phyloP scores from a whole-genome alignment of 2,888 invertebrate species.

The Portevinia maculata region DNA sequence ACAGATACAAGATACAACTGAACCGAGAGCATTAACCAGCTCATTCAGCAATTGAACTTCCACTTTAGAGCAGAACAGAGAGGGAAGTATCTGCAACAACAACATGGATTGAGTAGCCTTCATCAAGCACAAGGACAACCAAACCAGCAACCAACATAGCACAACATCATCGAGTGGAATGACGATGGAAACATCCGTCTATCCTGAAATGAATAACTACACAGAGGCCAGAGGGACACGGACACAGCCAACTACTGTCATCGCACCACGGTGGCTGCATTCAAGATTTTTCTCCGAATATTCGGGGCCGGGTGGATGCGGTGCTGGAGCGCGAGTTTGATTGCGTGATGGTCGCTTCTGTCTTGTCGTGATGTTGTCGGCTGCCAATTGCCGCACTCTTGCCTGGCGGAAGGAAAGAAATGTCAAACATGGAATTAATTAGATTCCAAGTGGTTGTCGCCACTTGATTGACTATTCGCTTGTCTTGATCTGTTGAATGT shows the following conservation, averaged over 20 bases:
- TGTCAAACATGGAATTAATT: conserved; percentile 67
- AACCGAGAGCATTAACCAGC: conserved; percentile 50
- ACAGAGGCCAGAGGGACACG: conserved; percentile 2
- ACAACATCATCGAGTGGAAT: conserved; percentile 45
- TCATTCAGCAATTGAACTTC: conserved; percentile 67
- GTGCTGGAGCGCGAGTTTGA: conserved; percentile 9
- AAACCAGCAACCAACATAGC: conserved; percentile 20
- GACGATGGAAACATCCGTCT: conserved; percentile 42
- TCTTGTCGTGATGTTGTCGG: conserved; percentile 7
- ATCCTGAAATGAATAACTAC: conserved; percentile 30
- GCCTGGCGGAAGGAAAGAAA: conserved; percentile 64
- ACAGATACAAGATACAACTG: conserved; percentile 4
- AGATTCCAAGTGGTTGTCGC: conserved; percentile 64
- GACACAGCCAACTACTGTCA: conserved; percentile 28
- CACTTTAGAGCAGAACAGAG: conserved; percentile 36
- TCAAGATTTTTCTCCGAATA: conserved; percentile 44
- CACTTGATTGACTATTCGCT: conserved; percentile 67
- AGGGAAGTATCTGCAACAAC: background rate
- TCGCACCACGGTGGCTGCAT: conserved; percentile 40
- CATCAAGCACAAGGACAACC: conserved; percentile 51
- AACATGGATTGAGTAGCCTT: conserved; percentile 27
- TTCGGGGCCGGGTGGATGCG: conserved; percentile 30
- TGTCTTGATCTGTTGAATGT: conserved; percentile 5
- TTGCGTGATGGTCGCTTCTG: conserved; percentile 27
- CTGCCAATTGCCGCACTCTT: background rate